These are phyloP conservation scores for Antheraea yamamai DNA, from an alignment of 2,888 invertebrate species.

Conservation along the genomic window DNA sequence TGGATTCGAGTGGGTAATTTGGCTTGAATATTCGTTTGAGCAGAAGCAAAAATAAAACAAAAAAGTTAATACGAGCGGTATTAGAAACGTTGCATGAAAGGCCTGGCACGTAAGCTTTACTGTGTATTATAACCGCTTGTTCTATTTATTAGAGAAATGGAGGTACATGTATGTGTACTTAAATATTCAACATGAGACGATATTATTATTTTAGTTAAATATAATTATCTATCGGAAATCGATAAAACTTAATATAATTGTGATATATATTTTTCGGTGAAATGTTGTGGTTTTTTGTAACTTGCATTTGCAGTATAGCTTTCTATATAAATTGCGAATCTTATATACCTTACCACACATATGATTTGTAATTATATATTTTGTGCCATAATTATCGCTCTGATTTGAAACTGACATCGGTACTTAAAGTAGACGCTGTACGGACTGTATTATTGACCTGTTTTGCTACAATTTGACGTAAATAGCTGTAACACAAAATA, in stretches of 20 bases:
- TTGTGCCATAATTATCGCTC: no score
- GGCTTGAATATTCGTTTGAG: conserved; percentile 48
- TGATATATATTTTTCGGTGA: neutral
- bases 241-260: neutral
- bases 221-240: neutral
- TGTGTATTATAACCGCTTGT: conserved; percentile 32
- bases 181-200: neutral
- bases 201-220: neutral
- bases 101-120: conserved; percentile 37
- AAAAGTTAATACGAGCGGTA: conserved; percentile 44
- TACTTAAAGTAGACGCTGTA: no score
- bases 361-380: no score
- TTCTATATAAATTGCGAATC: no score
- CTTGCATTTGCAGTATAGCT: no score
- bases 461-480: no score
- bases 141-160: conserved; percentile 8
- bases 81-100: conserved; percentile 43
- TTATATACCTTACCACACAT: neutral
- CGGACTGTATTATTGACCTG: no score
- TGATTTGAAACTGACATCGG: no score
- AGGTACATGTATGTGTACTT: neutral
- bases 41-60: conserved; percentile 46
- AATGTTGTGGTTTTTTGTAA: neutral
- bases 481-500: no score
- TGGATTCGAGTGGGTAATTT: conserved; percentile 52